Evolutionary conservation across 2,113 vertebrate genomes (phyloP).

Genomic region (Sardina pilchardus): DNA sequence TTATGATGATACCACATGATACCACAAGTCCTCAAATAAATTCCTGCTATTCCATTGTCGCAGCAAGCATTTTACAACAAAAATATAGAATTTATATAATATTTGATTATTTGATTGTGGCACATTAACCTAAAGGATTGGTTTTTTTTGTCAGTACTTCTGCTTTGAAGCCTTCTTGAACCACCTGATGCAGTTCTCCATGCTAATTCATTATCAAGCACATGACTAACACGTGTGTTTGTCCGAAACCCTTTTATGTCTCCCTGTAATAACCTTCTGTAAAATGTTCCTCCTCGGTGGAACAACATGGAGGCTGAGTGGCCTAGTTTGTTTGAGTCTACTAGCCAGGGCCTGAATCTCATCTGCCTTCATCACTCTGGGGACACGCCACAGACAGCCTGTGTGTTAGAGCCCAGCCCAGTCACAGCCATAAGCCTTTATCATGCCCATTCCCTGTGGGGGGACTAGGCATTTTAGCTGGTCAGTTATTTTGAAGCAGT

Average conservation of each 20-base stretch:
- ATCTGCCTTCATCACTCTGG: conserved; percentile 63
- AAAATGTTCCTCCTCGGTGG: conserved; percentile 48
- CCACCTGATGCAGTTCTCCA: neutral
- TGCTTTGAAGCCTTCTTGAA: neutral
- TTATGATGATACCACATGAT: too few relatives aligned
- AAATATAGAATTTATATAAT: neutral
- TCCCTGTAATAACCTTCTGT: neutral
- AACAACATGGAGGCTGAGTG: conserved; percentile 38
- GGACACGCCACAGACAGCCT: conserved; percentile 66
- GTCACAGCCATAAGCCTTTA: neutral
- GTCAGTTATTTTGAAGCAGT: too few relatives aligned
- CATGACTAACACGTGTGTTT: neutral
- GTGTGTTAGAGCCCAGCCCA: conserved; percentile 52
- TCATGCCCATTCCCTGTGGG: too few relatives aligned
- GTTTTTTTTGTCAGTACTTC: neutral
- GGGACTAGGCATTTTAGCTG: too few relatives aligned
- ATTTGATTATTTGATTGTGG: neutral
- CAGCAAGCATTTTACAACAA: neutral
- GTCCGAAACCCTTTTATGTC: neutral
- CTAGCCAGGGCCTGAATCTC: conserved; percentile 67
- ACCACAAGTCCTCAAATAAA: too few relatives aligned
- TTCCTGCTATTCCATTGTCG: too few relatives aligned
- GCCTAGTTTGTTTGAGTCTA: conserved; percentile 44
- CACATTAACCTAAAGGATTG: neutral
- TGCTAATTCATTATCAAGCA: neutral